phyloP scores from a whole-genome alignment of 2,888 invertebrate genomes.

The Syrista parreyssii region DNA sequence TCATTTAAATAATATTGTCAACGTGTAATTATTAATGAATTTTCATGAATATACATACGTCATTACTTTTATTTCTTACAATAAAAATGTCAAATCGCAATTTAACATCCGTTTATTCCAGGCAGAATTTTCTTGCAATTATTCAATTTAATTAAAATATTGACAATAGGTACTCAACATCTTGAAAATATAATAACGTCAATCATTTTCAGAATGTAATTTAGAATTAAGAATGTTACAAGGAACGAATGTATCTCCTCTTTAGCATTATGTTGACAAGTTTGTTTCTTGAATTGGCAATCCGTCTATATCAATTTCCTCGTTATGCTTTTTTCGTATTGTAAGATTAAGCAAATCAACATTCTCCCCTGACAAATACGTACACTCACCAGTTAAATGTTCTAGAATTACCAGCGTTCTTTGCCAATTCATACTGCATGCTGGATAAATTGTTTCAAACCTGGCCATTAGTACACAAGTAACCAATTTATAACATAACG shows the following conservation, averaged over 20 bases:
- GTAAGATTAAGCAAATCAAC: not conserved
- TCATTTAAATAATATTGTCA: not conserved
- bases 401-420: no score
- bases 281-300: not conserved
- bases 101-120: not conserved
- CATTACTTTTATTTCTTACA: no score
- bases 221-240: not conserved
- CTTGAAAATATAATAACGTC: no score
- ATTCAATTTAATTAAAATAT: no score
- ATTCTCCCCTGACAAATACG: not conserved
- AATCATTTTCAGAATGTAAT: not conserved
- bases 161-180: no score
- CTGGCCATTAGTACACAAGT: not conserved
- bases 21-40: not conserved
- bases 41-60: not conserved
- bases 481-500: not conserved
- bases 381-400: no score
- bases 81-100: not conserved
- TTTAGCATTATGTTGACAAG: not conserved
- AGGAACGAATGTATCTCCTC: not conserved
- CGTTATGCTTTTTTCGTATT: not conserved
- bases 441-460: not conserved
- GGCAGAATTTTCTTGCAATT: no score
- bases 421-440: not conserved
- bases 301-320: not conserved